These are phyloP conservation scores for Hypolimnas misippus DNA, from an alignment of 2,888 invertebrate genomes.

Conservation along the genomic window DNA sequence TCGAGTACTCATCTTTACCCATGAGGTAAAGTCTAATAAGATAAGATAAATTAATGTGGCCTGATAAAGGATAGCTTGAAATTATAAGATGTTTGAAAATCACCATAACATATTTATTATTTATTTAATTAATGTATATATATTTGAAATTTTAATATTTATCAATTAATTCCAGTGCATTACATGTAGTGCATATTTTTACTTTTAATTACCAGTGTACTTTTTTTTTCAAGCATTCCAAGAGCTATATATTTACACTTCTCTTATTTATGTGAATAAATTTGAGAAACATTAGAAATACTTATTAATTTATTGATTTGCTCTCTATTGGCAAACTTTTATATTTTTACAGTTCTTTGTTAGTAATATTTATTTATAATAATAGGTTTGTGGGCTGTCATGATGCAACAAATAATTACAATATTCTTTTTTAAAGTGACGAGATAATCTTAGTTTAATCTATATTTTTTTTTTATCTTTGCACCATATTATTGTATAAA, in stretches of 20 bases:
- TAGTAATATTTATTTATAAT: neutral
- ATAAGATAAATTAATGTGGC: slow-evolving; percentile 29
- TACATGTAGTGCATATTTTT: neutral
- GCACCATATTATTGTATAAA: neutral
- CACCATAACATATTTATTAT: neutral
- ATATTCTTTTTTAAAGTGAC: neutral
- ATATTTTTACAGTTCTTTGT: neutral
- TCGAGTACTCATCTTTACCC: slow-evolving; percentile 9
- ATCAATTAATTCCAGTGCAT: slow-evolving; percentile 4
- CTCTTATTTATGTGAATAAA: neutral
- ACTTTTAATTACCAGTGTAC: neutral
- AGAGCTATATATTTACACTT: neutral
- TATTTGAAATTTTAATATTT: neutral
- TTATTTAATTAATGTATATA: neutral
- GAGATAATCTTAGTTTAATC: neutral
- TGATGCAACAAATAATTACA: slow-evolving; percentile 21
- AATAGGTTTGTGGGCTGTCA: slow-evolving; percentile 13
- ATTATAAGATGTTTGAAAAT: neutral
- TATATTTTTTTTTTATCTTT: neutral
- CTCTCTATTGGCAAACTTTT: neutral
- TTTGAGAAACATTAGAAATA: neutral
- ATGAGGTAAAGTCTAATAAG: slow-evolving; percentile 9
- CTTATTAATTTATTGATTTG: neutral
- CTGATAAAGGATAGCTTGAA: slow-evolving; percentile 19
- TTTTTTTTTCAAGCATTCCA: neutral